phyloP scores from a whole-genome alignment of 1,140 invertebrate species.

The Lordiphosa clarofinis region DNA sequence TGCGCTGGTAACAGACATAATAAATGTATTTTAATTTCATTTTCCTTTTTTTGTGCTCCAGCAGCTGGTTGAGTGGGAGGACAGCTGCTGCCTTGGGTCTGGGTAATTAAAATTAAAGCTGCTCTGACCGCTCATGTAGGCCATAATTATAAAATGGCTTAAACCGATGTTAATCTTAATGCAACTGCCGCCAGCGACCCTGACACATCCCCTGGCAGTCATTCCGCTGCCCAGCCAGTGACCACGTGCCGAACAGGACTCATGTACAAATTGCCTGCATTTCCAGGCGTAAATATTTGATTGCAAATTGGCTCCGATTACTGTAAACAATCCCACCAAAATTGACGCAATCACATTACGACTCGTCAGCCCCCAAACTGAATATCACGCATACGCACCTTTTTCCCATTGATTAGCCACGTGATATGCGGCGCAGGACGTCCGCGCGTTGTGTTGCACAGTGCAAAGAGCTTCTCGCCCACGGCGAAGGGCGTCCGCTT shows the following conservation, averaged over 20 bases:
- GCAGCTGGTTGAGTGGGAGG: not conserved
- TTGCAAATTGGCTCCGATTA: conserved; percentile 27
- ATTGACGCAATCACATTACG: conserved; percentile 40
- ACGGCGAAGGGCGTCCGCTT: conserved; percentile 84
- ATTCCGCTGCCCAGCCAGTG: conserved; percentile 38
- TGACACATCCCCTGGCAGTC: conserved; percentile 46
- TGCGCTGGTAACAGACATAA: conserved; percentile 59
- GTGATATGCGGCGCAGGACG: conserved; percentile 88
- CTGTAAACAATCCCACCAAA: conserved; percentile 8
- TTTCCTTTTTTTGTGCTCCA: conserved; percentile 30
- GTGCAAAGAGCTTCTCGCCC: conserved; percentile 87
- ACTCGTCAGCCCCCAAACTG: conserved; percentile 12
- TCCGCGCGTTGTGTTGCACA: conserved; percentile 87
- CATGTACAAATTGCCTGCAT: conserved; percentile 2
- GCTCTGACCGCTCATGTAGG: conserved; percentile 52
- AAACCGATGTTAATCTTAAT: conserved; percentile 72
- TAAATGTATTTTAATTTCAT: conserved; percentile 78
- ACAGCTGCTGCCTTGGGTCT: conserved; percentile 20
- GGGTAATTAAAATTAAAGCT: conserved; percentile 71
- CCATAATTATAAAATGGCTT: conserved; percentile 76
- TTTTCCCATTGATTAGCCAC: conserved; percentile 90
- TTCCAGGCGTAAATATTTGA: conserved; percentile 29
- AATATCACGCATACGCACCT: conserved; percentile 82
- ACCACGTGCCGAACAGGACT: conserved; percentile 5
- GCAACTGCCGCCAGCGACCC: conserved; percentile 28